Base-by-base conservation (phyloP, 2,888 invertebrate genomes). In the Caenorhabditis sulstoni region DNA sequence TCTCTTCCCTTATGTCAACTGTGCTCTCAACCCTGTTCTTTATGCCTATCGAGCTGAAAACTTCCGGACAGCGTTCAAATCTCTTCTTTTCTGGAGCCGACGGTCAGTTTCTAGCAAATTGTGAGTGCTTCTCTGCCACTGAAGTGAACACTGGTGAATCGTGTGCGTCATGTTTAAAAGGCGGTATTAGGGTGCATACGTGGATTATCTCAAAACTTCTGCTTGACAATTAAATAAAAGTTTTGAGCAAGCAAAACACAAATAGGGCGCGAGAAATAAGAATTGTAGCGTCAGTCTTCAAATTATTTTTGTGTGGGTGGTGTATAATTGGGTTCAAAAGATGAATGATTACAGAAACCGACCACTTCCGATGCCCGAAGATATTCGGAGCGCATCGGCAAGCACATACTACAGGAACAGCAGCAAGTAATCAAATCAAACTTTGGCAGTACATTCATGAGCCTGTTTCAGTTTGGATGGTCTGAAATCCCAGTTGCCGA, bases 1-100 rank as follows among this genome's bases (percentile, higher is more conserved):
- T 53, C 81, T 89, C 23, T 87, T 89, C 62, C 89, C 89, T 12
- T 89, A 89, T 74, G 81, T 90, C 44, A 89, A 89, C 75, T 89
- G 89, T 73, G 88, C 89, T 18, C 79, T 89, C n/a, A 90, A 90
- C 62, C 89, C 89, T 4, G 79, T 89, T 18, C 74, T 89, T 1
- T 89, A 89, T 64, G 90, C 87, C 0, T 84, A 81, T 11, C 73
- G 83, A 18, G 88, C 89, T 11, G 89, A 89, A 73, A 89, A 89
- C 70, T 89, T 89, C 81, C 82, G 88, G 7, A 81, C 75, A 11
- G 89, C 89, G 7, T 89, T 88, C 83, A 83, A 86, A 50, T 86
- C 84, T 39, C 75, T 88, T 16, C 77, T 88, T 23, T 85, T 82
- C 53, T 82, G 81, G 67, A 73, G 70, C 23, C 49, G 68, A 57